Evolutionary conservation across 2,113 vertebrate species (phyloP).

Genomic region (Oriolus oriolus): DNA sequence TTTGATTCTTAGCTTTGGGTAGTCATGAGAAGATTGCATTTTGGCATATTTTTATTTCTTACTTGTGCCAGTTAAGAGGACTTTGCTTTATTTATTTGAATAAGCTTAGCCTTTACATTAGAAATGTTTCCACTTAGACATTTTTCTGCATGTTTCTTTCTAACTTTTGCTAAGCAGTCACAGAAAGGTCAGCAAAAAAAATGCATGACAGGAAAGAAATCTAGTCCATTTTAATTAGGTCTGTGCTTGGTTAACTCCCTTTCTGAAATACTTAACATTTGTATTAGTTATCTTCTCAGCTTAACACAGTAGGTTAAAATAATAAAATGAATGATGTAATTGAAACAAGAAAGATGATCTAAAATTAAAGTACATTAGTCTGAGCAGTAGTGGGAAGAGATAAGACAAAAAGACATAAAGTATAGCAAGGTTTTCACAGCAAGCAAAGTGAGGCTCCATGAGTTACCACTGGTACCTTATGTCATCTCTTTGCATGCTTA

Average conservation of each 20-base stretch:
- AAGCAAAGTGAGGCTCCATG: neutral
- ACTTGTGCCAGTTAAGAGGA: neutral
- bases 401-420: slow-evolving; percentile 28
- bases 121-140: neutral
- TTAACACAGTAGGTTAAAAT: slow-evolving; percentile 37
- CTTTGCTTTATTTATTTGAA: neutral
- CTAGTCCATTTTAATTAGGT: slow-evolving; percentile 31
- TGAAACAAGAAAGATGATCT: neutral
- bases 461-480: neutral
- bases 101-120: neutral
- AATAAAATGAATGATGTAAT: slow-evolving; percentile 16
- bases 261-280: slow-evolving; percentile 36
- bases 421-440: neutral
- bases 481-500: slow-evolving; percentile 24
- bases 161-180: slow-evolving; percentile 31
- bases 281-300: slow-evolving; percentile 48
- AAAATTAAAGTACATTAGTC: slow-evolving; percentile 8
- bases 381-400: neutral
- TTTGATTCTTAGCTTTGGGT: neutral
- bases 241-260: neutral
- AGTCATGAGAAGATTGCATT: neutral
- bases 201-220: neutral
- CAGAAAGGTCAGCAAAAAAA: slow-evolving; percentile 25
- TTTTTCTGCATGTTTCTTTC: slow-evolving; percentile 6
- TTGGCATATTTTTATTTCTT: neutral